Conservation (phyloP, 92 coral and sea anemone species). For the Phenganax subtilis region DNA sequence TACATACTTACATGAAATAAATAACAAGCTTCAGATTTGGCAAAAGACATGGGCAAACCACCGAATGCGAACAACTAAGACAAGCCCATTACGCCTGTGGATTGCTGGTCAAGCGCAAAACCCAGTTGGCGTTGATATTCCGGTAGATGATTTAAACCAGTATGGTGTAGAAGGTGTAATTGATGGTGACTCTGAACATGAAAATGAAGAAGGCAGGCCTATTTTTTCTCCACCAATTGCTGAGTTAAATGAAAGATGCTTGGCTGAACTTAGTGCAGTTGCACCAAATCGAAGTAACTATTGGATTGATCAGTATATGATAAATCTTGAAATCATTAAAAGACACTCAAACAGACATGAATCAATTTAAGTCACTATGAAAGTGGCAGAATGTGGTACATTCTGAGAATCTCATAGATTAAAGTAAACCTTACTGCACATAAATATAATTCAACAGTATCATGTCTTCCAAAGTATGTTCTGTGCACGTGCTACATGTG, state of each 20-base stretch:
- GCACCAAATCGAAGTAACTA: slow-evolving; percentile 1
- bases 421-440: too few species aligned
- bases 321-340: slow-evolving; percentile 1
- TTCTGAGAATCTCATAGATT: too few species aligned
- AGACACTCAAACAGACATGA: slow-evolving; percentile 1
- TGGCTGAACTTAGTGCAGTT: background rate
- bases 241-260: slow-evolving; percentile 1
- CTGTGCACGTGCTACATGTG: too few species aligned
- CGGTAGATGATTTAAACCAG: slow-evolving; percentile 11
- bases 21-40: slow-evolving; percentile 5
- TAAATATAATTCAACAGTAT: too few species aligned
- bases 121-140: slow-evolving; percentile 37
- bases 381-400: too few species aligned
- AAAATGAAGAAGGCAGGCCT: slow-evolving; percentile 17
- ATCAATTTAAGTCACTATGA: too few species aligned
- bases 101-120: slow-evolving; percentile 35
- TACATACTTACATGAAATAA: too few species aligned
- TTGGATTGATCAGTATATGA: slow-evolving; percentile 11
- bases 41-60: slow-evolving; percentile 2
- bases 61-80: slow-evolving; percentile 36
- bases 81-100: slow-evolving; percentile 36
- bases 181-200: slow-evolving; percentile 6
- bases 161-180: slow-evolving; percentile 27
- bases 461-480: background rate
- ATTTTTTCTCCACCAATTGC: slow-evolving; percentile 8